Evolutionary conservation across 2,888 invertebrate genomes (phyloP).

Genomic region (Nasonia oneida): DNA sequence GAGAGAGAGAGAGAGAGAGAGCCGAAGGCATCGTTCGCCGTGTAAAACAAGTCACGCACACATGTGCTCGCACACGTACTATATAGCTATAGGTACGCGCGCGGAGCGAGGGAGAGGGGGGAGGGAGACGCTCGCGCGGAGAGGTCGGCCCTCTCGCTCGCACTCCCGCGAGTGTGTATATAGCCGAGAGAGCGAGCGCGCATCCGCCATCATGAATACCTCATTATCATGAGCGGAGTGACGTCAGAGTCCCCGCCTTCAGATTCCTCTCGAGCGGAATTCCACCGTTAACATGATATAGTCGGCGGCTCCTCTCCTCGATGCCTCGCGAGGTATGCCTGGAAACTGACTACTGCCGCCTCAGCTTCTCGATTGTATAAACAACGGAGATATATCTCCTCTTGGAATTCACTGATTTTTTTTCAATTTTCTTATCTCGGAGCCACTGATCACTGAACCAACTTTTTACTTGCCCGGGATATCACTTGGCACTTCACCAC

Average conservation of each 20-base stretch:
- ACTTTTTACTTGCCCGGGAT: constrained; percentile 30
- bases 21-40: background rate
- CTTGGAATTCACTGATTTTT: background rate
- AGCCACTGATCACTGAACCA: constrained; percentile 42
- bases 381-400: background rate
- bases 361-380: constrained; percentile 32
- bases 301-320: constrained; percentile 33
- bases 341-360: background rate
- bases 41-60: constrained; percentile 25
- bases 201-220: constrained; percentile 91
- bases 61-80: background rate
- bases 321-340: constrained; percentile 14
- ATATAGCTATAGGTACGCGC: background rate
- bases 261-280: constrained; percentile 80
- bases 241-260: constrained; percentile 86
- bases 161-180: constrained; percentile 57
- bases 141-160: constrained; percentile 39
- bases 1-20: background rate
- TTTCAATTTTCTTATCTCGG: background rate
- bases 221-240: constrained; percentile 88
- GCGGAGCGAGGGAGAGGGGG: background rate
- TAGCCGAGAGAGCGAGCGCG: constrained; percentile 58
- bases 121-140: background rate
- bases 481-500: constrained; percentile 62
- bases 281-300: constrained; percentile 79